A percentile compares a stretch with the other conserved stretches of the same genome.
Conservation (phyloP, 2,888 invertebrate species). For the Beris morrisii region DNA sequence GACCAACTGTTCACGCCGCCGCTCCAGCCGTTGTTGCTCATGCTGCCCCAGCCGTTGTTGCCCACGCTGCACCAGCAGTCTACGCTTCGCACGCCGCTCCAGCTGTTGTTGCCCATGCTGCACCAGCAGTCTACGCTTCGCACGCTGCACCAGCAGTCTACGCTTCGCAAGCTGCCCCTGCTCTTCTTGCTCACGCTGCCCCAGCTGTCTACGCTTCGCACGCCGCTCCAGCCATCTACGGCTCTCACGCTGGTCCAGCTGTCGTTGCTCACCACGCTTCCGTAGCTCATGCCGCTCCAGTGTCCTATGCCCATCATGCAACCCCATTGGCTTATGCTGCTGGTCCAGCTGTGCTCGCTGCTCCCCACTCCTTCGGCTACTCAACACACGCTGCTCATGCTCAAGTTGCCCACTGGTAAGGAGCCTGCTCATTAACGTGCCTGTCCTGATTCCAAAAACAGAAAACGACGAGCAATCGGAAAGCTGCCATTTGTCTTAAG, state of each 20-base stretch:
- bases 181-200: conserved; percentile 42
- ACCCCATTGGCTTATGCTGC: conserved; percentile 36
- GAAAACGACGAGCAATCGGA: conserved; percentile 13
- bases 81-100: conserved; percentile 10
- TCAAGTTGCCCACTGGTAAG: conserved; percentile 50
- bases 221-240: conserved; percentile 41
- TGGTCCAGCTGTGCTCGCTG: conserved; percentile 39
- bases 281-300: conserved; percentile 30
- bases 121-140: conserved; percentile 28
- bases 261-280: conserved; percentile 20
- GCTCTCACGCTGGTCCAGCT: conserved; percentile 42
- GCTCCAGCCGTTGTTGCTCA: conserved; percentile 32
- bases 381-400: conserved; percentile 50
- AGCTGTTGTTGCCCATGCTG: conserved; percentile 16
- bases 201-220: conserved; percentile 31
- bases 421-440: background rate
- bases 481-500: conserved; percentile 27
- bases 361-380: conserved; percentile 49
- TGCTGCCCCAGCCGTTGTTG: conserved; percentile 47
- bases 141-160: conserved; percentile 41
- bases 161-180: conserved; percentile 6
- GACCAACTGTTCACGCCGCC: conserved; percentile 47
- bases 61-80: conserved; percentile 47
- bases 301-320: conserved; percentile 38
- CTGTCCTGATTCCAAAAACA: conserved; percentile 15